phyloP scores from a whole-genome alignment of 2,113 vertebrate genomes.

The Marmota monax region DNA sequence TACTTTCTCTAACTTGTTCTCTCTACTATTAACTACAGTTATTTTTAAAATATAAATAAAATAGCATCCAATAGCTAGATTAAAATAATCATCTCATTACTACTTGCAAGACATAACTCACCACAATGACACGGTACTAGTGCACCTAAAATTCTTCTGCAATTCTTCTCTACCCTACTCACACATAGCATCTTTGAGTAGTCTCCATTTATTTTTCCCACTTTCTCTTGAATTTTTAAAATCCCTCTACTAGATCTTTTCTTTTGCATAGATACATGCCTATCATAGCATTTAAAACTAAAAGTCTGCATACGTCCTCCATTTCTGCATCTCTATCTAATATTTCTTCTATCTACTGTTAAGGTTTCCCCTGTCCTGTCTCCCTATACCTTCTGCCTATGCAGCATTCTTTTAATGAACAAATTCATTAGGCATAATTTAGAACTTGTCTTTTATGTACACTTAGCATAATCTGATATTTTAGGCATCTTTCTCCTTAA shows the following conservation, averaged over 20 bases:
- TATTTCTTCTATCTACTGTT: background rate
- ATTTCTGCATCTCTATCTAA: background rate
- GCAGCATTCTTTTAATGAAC: background rate
- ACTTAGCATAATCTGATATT: background rate
- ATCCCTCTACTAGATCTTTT: background rate
- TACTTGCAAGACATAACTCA: background rate
- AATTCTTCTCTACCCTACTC: background rate
- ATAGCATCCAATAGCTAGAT: background rate
- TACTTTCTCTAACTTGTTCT: constrained; percentile 1
- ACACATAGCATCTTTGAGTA: background rate
- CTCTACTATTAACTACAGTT: background rate
- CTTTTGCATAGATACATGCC: background rate
- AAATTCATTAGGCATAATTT: background rate
- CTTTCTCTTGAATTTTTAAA: background rate
- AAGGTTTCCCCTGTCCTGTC: background rate
- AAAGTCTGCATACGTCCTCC: background rate
- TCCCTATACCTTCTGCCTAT: background rate
- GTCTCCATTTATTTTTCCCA: background rate
- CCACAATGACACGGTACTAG: background rate
- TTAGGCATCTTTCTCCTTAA: background rate
- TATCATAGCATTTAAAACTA: background rate
- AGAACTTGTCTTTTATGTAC: background rate
- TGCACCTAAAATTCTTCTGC: background rate
- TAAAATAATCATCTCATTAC: background rate
- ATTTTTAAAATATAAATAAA: background rate